These are phyloP conservation scores for Engystomops pustulosus DNA, from an alignment of 2,113 vertebrate species.

Conservation along the genomic window DNA sequence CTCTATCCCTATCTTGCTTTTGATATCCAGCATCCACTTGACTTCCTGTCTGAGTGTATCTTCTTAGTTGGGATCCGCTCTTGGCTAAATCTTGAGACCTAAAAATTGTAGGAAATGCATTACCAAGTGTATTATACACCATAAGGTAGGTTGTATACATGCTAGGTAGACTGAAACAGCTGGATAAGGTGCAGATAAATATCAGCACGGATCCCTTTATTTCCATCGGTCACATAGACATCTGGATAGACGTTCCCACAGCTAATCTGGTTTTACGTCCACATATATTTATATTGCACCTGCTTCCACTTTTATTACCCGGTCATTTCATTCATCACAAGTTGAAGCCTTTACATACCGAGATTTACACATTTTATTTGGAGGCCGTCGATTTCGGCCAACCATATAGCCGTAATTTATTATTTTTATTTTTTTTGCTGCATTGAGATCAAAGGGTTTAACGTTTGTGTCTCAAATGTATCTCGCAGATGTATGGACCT, in stretches of 20 bases:
- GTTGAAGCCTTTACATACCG: neutral
- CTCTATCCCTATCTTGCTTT: too few relatives aligned
- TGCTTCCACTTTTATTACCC: neutral
- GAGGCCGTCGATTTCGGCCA: neutral
- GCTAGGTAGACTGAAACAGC: too few relatives aligned
- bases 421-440: constrained; percentile 5
- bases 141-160: neutral
- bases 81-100: neutral
- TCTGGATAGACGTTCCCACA: neutral
- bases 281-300: constrained; percentile 7
- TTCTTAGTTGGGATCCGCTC: neutral
- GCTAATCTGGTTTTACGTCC: neutral
- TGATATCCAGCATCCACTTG: too few relatives aligned
- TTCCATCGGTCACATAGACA: neutral
- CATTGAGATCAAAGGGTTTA: constrained; percentile 23
- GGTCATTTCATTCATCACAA: neutral
- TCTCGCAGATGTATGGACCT: constrained; percentile 41
- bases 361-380: neutral
- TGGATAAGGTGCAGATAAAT: too few relatives aligned
- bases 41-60: too few relatives aligned
- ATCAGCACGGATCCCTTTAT: neutral
- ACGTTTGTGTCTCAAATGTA: constrained; percentile 20
- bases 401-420: neutral
- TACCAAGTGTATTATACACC: neutral
- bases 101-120: neutral